These are phyloP conservation scores for Ormyrus pomaceus DNA, from an alignment of 2,888 invertebrate species.

Conservation along the genomic window DNA sequence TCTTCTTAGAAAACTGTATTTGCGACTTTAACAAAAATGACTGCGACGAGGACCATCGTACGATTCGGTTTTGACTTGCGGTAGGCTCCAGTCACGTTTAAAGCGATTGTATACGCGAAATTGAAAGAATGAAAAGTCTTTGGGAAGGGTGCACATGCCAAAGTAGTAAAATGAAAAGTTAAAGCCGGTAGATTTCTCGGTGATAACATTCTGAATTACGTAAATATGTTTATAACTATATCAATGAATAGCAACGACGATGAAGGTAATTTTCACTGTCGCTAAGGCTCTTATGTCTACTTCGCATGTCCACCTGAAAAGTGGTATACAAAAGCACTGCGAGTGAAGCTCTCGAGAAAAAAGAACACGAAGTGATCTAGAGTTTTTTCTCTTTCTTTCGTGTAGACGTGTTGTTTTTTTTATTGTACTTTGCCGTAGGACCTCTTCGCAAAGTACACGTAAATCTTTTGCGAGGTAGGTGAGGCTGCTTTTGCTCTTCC, in stretches of 20 bases:
- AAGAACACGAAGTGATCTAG: conserved; percentile 23
- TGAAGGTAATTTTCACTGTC: conserved; percentile 3
- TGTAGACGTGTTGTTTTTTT: conserved; percentile 14
- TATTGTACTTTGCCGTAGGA: neutral
- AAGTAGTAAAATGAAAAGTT: conserved; percentile 37
- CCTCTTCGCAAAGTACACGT: conserved; percentile 19
- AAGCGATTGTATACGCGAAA: conserved; percentile 8
- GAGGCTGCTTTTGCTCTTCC: conserved; percentile 26
- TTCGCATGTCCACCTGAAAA: conserved; percentile 15
- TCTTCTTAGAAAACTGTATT: neutral
- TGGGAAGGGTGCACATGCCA: neutral
- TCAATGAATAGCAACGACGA: neutral
- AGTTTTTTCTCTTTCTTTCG: conserved; percentile 17
- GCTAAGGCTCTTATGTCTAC: conserved; percentile 20
- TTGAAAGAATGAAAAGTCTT: neutral
- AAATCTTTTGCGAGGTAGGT: conserved; percentile 4
- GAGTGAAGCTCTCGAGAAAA: conserved; percentile 4
- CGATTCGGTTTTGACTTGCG: neutral
- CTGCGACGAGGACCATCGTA: neutral
- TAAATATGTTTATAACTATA: conserved; percentile 6
- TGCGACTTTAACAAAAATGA: neutral
- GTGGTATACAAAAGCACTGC: conserved; percentile 9
- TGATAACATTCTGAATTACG: conserved; percentile 33
- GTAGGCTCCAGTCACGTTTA: conserved; percentile 2
- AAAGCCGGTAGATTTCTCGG: conserved; percentile 7